Percentiles rank a stretch among this genome's conserved stretches.
phyloP scores from a whole-genome alignment of 2,888 invertebrate genomes.

The Monoplex corrugatus region DNA sequence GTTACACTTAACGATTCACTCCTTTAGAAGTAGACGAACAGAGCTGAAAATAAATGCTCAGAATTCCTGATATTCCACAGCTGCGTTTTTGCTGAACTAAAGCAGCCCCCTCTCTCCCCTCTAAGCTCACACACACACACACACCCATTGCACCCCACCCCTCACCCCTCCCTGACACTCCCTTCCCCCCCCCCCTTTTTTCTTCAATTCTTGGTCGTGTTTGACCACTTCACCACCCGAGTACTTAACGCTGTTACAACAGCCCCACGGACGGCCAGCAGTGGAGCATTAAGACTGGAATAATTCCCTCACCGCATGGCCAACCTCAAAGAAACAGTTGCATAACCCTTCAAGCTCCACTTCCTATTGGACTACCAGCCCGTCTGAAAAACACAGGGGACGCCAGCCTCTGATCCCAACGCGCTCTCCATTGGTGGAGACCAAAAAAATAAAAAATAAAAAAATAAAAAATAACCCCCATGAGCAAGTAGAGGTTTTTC shows the following conservation, averaged over 20 bases:
- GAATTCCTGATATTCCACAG: no score
- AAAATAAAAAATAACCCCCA: no score
- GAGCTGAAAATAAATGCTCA: no score
- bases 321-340: conserved; percentile 31
- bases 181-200: conserved; percentile 30
- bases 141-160: not conserved
- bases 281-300: conserved; percentile 15
- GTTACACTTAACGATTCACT: no score
- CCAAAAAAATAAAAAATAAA: no score
- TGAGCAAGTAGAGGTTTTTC: no score
- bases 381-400: not conserved
- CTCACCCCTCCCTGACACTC: conserved; percentile 28
- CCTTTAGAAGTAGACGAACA: no score
- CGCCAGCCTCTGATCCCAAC: not conserved
- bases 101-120: not conserved
- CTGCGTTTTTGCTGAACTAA: no score
- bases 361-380: not conserved
- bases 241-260: not conserved
- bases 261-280: not conserved
- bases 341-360: conserved; percentile 34
- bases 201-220: conserved; percentile 18
- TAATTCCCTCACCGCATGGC: conserved; percentile 24
- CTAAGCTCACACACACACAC: not conserved
- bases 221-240: not conserved
- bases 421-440: conserved; percentile 16